A percentile compares a stretch with the other conserved stretches of the same genome.
Conservation (phyloP, 2,113 vertebrate genomes). For the Corvus cornix region DNA sequence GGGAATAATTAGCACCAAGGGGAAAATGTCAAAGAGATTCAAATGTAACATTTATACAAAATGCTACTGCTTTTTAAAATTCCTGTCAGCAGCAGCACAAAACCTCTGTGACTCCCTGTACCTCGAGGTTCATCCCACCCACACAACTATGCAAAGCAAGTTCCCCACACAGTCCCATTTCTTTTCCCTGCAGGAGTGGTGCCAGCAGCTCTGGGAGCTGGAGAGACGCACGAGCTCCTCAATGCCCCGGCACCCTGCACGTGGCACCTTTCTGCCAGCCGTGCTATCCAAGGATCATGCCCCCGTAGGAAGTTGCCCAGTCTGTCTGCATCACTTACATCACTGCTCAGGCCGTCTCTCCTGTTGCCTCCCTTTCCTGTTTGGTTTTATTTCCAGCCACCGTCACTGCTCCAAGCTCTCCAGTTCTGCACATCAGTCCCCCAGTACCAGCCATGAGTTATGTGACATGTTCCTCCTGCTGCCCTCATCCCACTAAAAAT, state of each 20-base stretch:
- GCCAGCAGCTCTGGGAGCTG: accelerated
- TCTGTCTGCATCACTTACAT: neutral
- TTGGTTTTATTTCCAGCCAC: neutral
- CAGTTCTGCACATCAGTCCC: neutral
- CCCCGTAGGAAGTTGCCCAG: neutral
- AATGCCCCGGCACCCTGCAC: accelerated
- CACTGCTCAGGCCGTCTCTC: neutral
- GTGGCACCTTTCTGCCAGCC: neutral
- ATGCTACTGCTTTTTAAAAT: neutral
- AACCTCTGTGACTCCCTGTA: neutral
- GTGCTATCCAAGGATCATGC: accelerated
- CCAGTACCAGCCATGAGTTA: accelerated
- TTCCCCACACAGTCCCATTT: neutral
- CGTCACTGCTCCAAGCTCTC: accelerated
- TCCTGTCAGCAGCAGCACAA: neutral
- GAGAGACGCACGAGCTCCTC: accelerated
- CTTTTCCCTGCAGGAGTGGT: neutral
- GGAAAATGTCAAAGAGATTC: conserved; percentile 3
- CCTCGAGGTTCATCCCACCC: neutral
- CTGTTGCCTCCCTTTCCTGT: neutral
- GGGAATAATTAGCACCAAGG: neutral
- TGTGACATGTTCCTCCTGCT: accelerated
- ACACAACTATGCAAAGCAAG: neutral
- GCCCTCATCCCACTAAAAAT: neutral
- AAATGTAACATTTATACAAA: neutral